Evolutionary conservation across 1,140 invertebrate genomes (phyloP).

Genomic region (Drosophila sp.): DNA sequence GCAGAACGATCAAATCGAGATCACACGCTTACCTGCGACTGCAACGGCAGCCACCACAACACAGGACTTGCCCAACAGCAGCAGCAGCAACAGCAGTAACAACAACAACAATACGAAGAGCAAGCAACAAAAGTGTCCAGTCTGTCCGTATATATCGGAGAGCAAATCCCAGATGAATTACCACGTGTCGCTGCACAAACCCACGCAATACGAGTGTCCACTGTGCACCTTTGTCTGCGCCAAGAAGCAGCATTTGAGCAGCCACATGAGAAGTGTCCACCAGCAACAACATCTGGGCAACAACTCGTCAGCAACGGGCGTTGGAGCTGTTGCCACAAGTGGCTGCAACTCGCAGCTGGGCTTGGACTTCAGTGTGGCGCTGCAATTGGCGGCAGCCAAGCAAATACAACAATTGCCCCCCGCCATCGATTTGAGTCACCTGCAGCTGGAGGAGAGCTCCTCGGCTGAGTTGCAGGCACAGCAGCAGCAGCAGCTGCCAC

Average conservation of each 20-base stretch:
- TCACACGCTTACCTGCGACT: conserved; percentile 63
- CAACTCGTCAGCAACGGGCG: not conserved
- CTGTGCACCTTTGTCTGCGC: conserved; percentile 93
- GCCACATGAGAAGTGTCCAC: conserved; percentile 87
- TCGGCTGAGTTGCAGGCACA: conserved; percentile 22
- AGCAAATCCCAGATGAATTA: conserved; percentile 94
- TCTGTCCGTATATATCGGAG: conserved; percentile 92
- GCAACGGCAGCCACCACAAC: not conserved
- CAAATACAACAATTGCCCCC: conserved; percentile 54
- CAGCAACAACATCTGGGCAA: conserved; percentile 69
- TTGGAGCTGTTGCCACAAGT: conserved; percentile 27
- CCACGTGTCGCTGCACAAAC: conserved; percentile 93
- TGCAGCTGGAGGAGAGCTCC: conserved; percentile 48
- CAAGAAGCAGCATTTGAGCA: conserved; percentile 91
- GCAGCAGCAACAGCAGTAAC: conserved; percentile 31
- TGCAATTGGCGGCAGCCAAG: conserved; percentile 80
- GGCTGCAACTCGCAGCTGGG: not conserved
- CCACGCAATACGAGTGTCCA: conserved; percentile 90
- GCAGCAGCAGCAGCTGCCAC: conserved; percentile 60
- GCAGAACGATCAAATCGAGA: conserved; percentile 82
- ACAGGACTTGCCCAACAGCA: conserved; percentile 17
- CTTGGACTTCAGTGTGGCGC: conserved; percentile 84
- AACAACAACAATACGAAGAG: conserved; percentile 70
- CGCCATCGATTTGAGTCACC: conserved; percentile 62
- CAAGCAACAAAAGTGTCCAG: conserved; percentile 88